Conservation (phyloP, 2,888 invertebrate genomes). For the Drymonia ruficornis region DNA sequence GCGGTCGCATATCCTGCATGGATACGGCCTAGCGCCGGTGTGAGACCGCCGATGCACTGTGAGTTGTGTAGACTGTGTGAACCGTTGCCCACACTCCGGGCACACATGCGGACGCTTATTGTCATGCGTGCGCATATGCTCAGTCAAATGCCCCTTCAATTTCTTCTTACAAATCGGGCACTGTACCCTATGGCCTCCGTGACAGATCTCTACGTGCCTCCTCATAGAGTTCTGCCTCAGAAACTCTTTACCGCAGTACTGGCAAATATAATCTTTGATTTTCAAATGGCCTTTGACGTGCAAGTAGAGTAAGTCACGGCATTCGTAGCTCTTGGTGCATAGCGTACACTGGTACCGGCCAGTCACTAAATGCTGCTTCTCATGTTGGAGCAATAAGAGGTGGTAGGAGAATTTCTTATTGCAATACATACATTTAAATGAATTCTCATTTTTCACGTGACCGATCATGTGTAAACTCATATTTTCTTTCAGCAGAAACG, state of each 20-base stretch:
- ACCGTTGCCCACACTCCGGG: slow-evolving; percentile 90
- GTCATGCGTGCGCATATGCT: slow-evolving; percentile 92
- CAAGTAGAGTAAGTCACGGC: slow-evolving; percentile 85
- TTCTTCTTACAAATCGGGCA: slow-evolving; percentile 93
- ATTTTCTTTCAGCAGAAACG: slow-evolving; percentile 91
- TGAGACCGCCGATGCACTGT: slow-evolving; percentile 94
- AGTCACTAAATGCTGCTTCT: slow-evolving; percentile 89
- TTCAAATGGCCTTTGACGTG: slow-evolving; percentile 90
- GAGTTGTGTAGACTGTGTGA: slow-evolving; percentile 93
- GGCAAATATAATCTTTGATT: slow-evolving; percentile 90
- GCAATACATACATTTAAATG: slow-evolving; percentile 88
- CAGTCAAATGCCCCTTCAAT: slow-evolving; percentile 92
- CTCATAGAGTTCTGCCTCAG: slow-evolving; percentile 89
- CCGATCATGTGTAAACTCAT: slow-evolving; percentile 89
- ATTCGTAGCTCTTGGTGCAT: slow-evolving; percentile 89
- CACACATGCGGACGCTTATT: slow-evolving; percentile 91
- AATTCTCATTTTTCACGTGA: slow-evolving; percentile 82
- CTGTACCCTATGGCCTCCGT: slow-evolving; percentile 90
- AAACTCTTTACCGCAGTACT: slow-evolving; percentile 92
- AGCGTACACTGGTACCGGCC: slow-evolving; percentile 89
- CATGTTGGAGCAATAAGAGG: slow-evolving; percentile 85
- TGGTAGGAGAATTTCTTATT: slow-evolving; percentile 62
- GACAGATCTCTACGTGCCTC: slow-evolving; percentile 90
- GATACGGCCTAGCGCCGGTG: slow-evolving; percentile 92
- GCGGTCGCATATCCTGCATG: slow-evolving; percentile 91